Percentiles rank a stretch among this genome's conserved stretches.
phyloP scores from a whole-genome alignment of 2,888 invertebrate genomes.

The Smittia aterrima region DNA sequence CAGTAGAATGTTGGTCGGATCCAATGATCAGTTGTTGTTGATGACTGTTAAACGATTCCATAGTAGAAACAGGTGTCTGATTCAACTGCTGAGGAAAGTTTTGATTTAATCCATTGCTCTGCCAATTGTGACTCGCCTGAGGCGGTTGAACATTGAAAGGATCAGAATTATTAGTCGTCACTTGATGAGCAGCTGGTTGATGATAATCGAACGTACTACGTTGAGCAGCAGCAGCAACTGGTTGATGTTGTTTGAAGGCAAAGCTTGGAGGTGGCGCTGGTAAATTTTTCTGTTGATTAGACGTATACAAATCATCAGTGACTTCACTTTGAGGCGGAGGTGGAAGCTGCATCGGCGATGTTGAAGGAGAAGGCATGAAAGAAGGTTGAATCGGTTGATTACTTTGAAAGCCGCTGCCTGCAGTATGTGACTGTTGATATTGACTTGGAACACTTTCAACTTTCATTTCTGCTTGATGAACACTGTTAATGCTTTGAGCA shows the following conservation, averaged over 20 bases:
- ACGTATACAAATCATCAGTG: neutral
- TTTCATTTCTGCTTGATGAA: neutral
- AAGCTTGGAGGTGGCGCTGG: conserved; percentile 28
- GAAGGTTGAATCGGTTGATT: neutral
- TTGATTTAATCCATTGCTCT: conserved; percentile 21
- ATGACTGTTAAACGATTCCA: neutral
- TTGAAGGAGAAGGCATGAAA: conserved; percentile 17
- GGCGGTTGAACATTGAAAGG: neutral
- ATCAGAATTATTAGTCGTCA: conserved; percentile 12
- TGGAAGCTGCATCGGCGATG: conserved; percentile 7
- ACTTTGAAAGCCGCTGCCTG: neutral
- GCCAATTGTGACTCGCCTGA: neutral
- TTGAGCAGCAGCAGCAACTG: neutral
- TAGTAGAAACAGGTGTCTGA: conserved; percentile 1
- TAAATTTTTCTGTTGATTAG: conserved; percentile 24
- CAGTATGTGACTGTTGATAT: neutral
- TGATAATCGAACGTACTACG: neutral
- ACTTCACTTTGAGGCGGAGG: neutral
- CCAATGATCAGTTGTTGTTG: neutral
- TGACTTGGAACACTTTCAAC: neutral
- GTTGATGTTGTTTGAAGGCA: neutral
- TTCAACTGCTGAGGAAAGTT: conserved; percentile 26
- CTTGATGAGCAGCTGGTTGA: neutral
- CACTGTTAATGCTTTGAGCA: too few relatives aligned
- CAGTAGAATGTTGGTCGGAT: conserved; percentile 42